Conservation (phyloP, 2,888 invertebrate species). For the Coleophora flavipennella region DNA sequence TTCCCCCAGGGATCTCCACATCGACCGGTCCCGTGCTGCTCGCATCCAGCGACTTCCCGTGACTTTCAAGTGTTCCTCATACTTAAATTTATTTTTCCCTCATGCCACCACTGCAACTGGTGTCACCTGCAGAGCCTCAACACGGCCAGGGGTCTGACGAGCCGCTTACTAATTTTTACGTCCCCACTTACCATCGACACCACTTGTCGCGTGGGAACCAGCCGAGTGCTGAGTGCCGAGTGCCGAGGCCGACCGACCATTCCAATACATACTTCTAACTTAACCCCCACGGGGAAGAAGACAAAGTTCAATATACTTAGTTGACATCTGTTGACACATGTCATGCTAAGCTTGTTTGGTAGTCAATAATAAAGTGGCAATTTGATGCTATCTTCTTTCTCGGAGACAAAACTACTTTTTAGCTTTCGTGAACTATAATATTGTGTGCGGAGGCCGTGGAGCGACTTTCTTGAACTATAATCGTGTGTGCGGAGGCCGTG, state of each 20-base stretch:
- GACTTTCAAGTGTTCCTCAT: no score
- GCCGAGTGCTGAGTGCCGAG: constrained; percentile 3
- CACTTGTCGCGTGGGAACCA: constrained; percentile 61
- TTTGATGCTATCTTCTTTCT: constrained; percentile 27
- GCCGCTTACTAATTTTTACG: constrained; percentile 64
- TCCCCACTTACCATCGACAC: constrained; percentile 51
- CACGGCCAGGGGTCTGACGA: constrained; percentile 45
- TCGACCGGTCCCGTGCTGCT: no score
- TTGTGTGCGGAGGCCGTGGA: constrained; percentile 25
- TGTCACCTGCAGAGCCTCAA: constrained; percentile 4
- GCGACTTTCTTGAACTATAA: no score
- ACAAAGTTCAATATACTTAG: no score
- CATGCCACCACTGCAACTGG: no score
- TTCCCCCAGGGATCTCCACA: no score
- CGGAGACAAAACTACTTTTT: constrained; percentile 42
- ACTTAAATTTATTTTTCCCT: no score
- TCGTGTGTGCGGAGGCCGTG: no score
- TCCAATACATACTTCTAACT: constrained; percentile 4
- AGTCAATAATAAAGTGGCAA: constrained; percentile 19
- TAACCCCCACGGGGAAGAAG: not conserved
- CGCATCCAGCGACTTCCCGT: no score
- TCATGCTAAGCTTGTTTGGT: constrained; percentile 1
- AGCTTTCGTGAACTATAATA: constrained; percentile 38
- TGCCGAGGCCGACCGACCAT: not conserved
- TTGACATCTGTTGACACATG: constrained; percentile 4